phyloP scores from a whole-genome alignment of 1,140 invertebrate genomes.

The Drosophila tsacasi region DNA sequence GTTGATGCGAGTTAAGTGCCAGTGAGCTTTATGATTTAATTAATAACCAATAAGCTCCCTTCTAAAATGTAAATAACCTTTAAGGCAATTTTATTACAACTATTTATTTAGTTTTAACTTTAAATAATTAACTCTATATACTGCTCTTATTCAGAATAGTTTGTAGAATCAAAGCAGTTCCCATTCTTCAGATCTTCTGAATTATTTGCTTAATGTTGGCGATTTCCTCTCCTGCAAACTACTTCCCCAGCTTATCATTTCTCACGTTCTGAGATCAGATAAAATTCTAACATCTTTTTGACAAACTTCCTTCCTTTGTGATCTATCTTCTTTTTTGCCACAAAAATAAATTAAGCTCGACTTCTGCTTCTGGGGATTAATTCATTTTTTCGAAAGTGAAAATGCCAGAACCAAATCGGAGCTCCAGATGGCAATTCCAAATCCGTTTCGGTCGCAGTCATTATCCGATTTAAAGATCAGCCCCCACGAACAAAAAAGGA shows the following conservation, averaged over 20 bases:
- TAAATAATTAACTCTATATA: background rate
- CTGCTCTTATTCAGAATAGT: fast-evolving
- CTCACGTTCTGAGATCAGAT: constrained; percentile 23
- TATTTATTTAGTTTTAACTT: too few species aligned
- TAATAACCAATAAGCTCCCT: too few species aligned
- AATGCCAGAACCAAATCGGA: constrained; percentile 36
- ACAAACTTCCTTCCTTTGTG: constrained; percentile 33
- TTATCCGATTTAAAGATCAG: constrained; percentile 60
- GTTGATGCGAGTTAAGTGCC: too few species aligned
- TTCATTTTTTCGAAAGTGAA: constrained; percentile 47
- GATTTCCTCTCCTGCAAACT: background rate
- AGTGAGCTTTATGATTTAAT: background rate
- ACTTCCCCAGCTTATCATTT: constrained; percentile 13
- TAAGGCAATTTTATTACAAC: background rate
- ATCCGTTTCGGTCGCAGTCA: constrained; percentile 48
- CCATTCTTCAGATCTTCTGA: background rate
- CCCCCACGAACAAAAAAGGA: constrained; percentile 60
- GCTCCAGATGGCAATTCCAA: constrained; percentile 41
- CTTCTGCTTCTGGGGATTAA: constrained; percentile 22
- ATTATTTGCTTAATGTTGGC: background rate
- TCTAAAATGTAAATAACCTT: background rate
- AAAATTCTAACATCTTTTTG: constrained; percentile 25
- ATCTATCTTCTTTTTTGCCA: constrained; percentile 2
- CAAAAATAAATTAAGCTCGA: constrained; percentile 16
- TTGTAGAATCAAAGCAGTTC: background rate